Evolutionary conservation across 2,113 vertebrate genomes (phyloP).

Genomic region (Gallinago jamesoni): DNA sequence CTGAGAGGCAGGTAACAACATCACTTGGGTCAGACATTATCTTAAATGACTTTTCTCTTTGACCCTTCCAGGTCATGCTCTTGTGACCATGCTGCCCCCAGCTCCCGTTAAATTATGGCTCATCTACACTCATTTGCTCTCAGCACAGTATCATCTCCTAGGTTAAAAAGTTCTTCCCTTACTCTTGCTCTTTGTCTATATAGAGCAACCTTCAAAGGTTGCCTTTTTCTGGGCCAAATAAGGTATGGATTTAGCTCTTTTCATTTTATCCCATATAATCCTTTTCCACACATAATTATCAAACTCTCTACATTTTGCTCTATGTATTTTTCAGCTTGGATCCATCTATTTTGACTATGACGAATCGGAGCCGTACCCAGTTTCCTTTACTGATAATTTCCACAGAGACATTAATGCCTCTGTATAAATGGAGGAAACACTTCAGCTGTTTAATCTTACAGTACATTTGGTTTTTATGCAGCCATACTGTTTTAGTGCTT

Average conservation of each 20-base stretch:
- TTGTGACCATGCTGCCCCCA: not conserved
- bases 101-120: not conserved
- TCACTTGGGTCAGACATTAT: not conserved
- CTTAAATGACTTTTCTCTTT: not conserved
- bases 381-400: not conserved
- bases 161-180: not conserved
- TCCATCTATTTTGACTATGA: not conserved
- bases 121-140: not conserved
- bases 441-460: not conserved
- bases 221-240: not conserved
- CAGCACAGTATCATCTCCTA: not conserved
- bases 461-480: not conserved
- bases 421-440: not conserved
- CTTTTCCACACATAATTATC: not conserved
- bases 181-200: not conserved
- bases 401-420: not conserved
- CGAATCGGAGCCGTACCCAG: rapidly evolving
- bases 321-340: not conserved
- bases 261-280: not conserved
- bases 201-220: not conserved
- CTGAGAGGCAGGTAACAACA: not conserved
- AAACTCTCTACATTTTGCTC: not conserved
- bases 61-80: not conserved
- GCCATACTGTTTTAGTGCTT: not conserved
- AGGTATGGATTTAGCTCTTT: not conserved